These are phyloP conservation scores for Stylophora pistillata DNA, from an alignment of 64 coral and sea anemone genomes.

Conservation along the genomic window DNA sequence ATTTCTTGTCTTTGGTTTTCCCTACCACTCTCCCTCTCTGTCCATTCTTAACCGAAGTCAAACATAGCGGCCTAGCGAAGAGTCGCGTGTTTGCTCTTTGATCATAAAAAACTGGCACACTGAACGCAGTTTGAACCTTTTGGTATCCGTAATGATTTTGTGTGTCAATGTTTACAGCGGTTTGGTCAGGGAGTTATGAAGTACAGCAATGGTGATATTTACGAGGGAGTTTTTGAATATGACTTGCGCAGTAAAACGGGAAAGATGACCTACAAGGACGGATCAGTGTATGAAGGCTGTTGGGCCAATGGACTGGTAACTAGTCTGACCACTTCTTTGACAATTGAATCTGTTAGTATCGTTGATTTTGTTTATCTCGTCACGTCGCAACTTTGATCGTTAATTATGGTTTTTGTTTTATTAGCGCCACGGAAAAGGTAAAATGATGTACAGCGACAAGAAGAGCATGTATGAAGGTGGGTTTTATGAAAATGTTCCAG, in stretches of 20 bases:
- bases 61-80: too few species aligned
- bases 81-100: too few species aligned
- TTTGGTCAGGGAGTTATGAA: slow-evolving; percentile 80
- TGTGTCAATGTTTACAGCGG: slow-evolving; percentile 48
- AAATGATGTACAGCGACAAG: slow-evolving; percentile 73
- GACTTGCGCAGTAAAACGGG: slow-evolving; percentile 65
- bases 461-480: slow-evolving; percentile 77
- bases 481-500: not conserved
- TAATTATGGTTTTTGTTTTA: not conserved
- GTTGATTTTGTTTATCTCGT: not conserved
- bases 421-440: slow-evolving; percentile 77
- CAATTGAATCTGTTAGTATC: not conserved
- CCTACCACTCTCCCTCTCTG: too few species aligned
- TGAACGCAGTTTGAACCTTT: not conserved
- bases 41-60: too few species aligned
- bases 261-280: slow-evolving; percentile 76
- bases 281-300: slow-evolving; percentile 77
- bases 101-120: too few species aligned
- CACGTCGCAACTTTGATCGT: not conserved
- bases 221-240: slow-evolving; percentile 86
- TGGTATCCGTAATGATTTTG: not conserved
- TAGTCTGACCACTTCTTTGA: too few species aligned
- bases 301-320: slow-evolving; percentile 84
- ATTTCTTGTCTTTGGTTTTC: too few species aligned
- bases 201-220: slow-evolving; percentile 81